Base-by-base conservation (phyloP, 92 coral and sea anemone genomes). In the Palythoa grandis region DNA sequence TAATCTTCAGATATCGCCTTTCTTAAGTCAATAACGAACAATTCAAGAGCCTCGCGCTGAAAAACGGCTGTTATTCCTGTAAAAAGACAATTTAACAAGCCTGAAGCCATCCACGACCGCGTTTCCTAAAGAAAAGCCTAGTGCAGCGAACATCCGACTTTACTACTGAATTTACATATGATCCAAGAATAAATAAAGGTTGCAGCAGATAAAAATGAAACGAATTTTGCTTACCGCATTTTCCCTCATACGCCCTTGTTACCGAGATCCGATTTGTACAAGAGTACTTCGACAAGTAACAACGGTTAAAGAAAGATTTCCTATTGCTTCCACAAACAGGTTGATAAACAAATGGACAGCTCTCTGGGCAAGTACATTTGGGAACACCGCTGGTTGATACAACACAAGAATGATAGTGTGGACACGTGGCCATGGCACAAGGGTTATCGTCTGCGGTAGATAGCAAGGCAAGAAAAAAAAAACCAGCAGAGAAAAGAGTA, bases 301-400 rank as follows among this genome's bases (percentile, higher is more conserved):
- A 93, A 16, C 78, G 66, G 52, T 87, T 93, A 9, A 88, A 87
- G 68, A 87, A 93, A 12, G 94, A 91, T 74, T 87, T 91, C 47
- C 92, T 91, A 71, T 93, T 89, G 74, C 89, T 87, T 11, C 92
- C 96, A 84, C 96, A 93, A 52, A 89, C 91, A 2, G 98, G 98
- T 9, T 91, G 91, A 80, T 87, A 91, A 56, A 83, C 43, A 22
- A 92, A 89, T 23, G 96, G 92, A 65, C 99, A 95, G 57, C 89
- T 73, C 35, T 85, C 74, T 25, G 90, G 24, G 85, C 99, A 97
- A 29, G 87, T 71, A 78, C 99, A 97, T 47, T 82, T 88, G 12
- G 98, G 91, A 70, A 83, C 80, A 19, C 92, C 86, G 58, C 83
- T 83, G 39, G 72, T 23, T 73, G 92, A 87, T 16, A 88, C 60